These are phyloP conservation scores for Sander vitreus DNA, from an alignment of 2,113 vertebrate species.

Conservation along the genomic window DNA sequence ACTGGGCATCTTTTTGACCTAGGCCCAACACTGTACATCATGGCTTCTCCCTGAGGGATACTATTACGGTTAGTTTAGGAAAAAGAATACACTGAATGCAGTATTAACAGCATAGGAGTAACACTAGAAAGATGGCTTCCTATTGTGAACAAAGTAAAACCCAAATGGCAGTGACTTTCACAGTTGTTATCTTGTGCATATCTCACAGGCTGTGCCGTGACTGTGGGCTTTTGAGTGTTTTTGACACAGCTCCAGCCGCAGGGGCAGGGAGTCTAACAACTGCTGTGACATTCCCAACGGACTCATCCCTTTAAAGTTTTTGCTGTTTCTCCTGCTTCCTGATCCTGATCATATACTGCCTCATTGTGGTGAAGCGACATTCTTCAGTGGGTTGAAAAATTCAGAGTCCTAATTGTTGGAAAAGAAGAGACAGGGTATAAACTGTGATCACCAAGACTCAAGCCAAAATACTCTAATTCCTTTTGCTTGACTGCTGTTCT, in stretches of 20 bases:
- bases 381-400: slow-evolving; percentile 68
- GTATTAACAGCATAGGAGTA: slow-evolving; percentile 29
- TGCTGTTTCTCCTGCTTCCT: slow-evolving; percentile 64
- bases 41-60: slow-evolving; percentile 38
- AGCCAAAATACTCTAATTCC: background rate
- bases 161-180: slow-evolving; percentile 62
- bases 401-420: slow-evolving; percentile 22
- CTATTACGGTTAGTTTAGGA: slow-evolving; percentile 54
- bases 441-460: background rate
- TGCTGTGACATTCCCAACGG: slow-evolving; percentile 76
- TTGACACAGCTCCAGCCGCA: slow-evolving; percentile 69
- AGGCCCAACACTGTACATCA: slow-evolving; percentile 44
- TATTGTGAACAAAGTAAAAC: slow-evolving; percentile 48
- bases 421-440: slow-evolving; percentile 1
- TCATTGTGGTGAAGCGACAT: slow-evolving; percentile 86
- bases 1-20: slow-evolving; percentile 47
- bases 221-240: slow-evolving; percentile 60
- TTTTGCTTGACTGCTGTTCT: background rate
- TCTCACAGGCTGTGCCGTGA: slow-evolving; percentile 48
- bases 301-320: slow-evolving; percentile 75
- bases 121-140: slow-evolving; percentile 45
- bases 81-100: slow-evolving; percentile 54
- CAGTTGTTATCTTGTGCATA: slow-evolving; percentile 64
- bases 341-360: slow-evolving; percentile 88
- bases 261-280: slow-evolving; percentile 72